Conservation (phyloP, 2,797 vertebrate genomes). For the Bryconaethiops microstoma region DNA sequence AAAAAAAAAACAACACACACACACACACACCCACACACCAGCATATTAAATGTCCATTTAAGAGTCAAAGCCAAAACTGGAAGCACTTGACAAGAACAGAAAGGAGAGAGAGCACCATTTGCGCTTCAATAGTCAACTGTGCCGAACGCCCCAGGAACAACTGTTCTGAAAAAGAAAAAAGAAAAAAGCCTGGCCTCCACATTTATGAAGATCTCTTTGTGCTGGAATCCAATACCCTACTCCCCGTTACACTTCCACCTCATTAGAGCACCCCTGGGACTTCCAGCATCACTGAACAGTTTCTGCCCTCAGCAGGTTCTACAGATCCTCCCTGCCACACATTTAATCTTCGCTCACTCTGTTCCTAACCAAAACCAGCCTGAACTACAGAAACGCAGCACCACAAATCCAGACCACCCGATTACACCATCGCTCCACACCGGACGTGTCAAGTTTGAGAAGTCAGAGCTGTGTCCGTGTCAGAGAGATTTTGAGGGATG, state of each 20-base stretch:
- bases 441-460: neutral
- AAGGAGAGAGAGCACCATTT: neutral
- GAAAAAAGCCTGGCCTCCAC: neutral
- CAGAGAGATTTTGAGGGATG: neutral
- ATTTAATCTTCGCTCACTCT: neutral
- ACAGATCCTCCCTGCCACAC: neutral
- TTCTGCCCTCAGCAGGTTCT: slow-evolving; percentile 32
- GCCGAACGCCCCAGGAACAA: neutral
- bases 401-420: neutral
- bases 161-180: neutral
- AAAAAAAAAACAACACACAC: neutral
- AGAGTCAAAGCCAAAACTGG: neutral
- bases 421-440: too few relatives aligned
- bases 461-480: too few relatives aligned
- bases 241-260: neutral
- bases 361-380: neutral
- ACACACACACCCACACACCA: too few relatives aligned
- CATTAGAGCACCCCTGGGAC: slow-evolving; percentile 1
- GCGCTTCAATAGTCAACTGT: neutral
- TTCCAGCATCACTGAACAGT: neutral
- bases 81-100: neutral
- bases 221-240: neutral
- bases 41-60: neutral
- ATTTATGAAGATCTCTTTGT: neutral
- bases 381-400: neutral